Base-by-base conservation (phyloP, 2,113 vertebrate genomes). In the Syngnathus scovelli region DNA sequence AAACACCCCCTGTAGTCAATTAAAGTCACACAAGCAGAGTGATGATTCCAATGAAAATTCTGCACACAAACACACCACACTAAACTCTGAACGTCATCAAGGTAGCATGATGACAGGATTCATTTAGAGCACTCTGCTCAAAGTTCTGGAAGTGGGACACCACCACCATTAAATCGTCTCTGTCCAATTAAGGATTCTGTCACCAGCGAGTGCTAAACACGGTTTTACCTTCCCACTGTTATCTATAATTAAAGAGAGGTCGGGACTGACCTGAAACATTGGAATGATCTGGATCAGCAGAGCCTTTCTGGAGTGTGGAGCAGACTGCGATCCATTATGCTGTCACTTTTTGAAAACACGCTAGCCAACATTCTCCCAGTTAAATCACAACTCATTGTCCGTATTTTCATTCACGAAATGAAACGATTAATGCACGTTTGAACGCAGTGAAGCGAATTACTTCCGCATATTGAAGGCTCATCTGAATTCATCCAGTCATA, bases 241-340 rank as follows among this genome's bases (percentile, higher is more conserved):
- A 65, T 67, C 82, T 74, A 41, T 27, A 64, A 72, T 78, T 70
- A 68, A 36, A 38, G 49, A 7, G 61, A 68, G 51, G 21, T 64
- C 16, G 61, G 55, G 63, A 39, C n/a, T 61, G 63, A 39, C n/a
- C 66, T 19, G 21, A 55, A 68, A 38, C 0, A 41, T 56, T 3
- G 16, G 46, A 38, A 11, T 64, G 44, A 74, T 63, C 62, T 39
- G 19, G 11, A 21, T 61, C 59, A 61, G 59, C 18, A 61, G 33
- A 39, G 58, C 16, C 58, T n/a, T 39, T 37, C 4, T 39, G 58
- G 58, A 60, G 37, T 23, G 52, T n/a, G 11, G 59, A 61, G 18
- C 33, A 41, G 59, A 11, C 56, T 59, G 36, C 7, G 9, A 59
- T 36, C 59, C 38, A 39, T 41, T 63, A 41, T 46, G 61, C 21